Conservation (phyloP, 2,888 invertebrate species). For the Linnaemya vulpina region DNA sequence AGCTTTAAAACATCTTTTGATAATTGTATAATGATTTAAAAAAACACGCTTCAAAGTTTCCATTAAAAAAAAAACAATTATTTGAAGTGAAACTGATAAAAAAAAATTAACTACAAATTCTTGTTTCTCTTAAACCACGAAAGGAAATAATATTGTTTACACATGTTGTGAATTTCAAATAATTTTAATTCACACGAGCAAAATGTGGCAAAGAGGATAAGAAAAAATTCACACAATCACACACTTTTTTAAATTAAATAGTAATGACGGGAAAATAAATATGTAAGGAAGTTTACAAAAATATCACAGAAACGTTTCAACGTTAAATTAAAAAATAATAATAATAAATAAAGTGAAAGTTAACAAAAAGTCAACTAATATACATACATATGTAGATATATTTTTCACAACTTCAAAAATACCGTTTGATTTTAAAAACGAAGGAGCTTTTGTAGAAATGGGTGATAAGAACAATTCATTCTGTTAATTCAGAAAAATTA, state of each 20-base stretch:
- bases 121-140: slow-evolving; percentile 52
- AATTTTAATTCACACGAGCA: slow-evolving; percentile 67
- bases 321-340: neutral
- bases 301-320: slow-evolving; percentile 4
- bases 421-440: too few species aligned
- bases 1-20: slow-evolving; percentile 6
- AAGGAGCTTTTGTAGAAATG: too few species aligned
- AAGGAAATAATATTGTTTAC: slow-evolving; percentile 68
- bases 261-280: slow-evolving; percentile 65
- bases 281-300: slow-evolving; percentile 57
- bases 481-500: too few species aligned
- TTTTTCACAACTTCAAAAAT: too few species aligned
- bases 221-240: slow-evolving; percentile 20
- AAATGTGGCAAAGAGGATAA: slow-evolving; percentile 26
- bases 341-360: slow-evolving; percentile 26
- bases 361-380: neutral
- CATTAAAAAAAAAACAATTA: slow-evolving; percentile 34
- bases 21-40: slow-evolving; percentile 4
- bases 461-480: too few species aligned
- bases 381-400: neutral
- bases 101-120: slow-evolving; percentile 30
- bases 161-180: slow-evolving; percentile 69
- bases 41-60: slow-evolving; percentile 32
- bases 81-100: slow-evolving; percentile 40
- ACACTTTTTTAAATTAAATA: slow-evolving; percentile 44